A percentile compares a stretch with the other conserved stretches of the same genome.
Conservation (phyloP, 2,797 vertebrate species). For the Jordanella pulchra region DNA sequence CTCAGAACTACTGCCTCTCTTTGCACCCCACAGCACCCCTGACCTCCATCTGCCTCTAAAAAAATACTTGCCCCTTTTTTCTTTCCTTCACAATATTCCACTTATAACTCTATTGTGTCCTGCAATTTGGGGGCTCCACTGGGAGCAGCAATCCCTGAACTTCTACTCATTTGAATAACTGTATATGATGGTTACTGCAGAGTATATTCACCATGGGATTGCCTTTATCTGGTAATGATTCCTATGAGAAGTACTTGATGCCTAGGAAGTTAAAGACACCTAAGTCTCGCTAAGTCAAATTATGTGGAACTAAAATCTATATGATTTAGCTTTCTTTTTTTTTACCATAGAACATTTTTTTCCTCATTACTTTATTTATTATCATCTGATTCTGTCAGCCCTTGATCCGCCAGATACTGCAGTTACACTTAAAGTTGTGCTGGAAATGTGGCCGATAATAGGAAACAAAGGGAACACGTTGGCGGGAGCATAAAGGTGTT, state of each 20-base stretch:
- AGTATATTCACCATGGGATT: constrained; percentile 27
- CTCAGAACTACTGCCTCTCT: constrained; percentile 36
- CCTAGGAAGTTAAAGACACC: constrained; percentile 36
- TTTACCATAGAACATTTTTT: constrained; percentile 43
- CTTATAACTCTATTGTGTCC: constrained; percentile 57
- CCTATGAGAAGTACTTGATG: constrained; percentile 38
- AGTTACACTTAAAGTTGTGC: constrained; percentile 53
- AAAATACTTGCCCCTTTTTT: constrained; percentile 52
- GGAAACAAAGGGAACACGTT: constrained; percentile 68
- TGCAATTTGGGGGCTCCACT: constrained; percentile 46
- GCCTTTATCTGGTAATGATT: constrained; percentile 33
- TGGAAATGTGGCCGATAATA: constrained; percentile 62
- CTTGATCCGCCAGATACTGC: constrained; percentile 71
- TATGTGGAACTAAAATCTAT: constrained; percentile 65
- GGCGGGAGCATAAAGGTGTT: constrained; percentile 71
- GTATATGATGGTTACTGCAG: constrained; percentile 42
- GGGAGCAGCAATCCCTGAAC: constrained; percentile 44
- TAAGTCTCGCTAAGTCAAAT: constrained; percentile 60
- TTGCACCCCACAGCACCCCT: constrained; percentile 39
- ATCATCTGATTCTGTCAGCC: constrained; percentile 69
- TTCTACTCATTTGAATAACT: constrained; percentile 71
- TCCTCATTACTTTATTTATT: constrained; percentile 70
- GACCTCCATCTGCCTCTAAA: constrained; percentile 51
- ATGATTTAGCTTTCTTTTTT: constrained; percentile 66
- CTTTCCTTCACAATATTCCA: constrained; percentile 46